Evolutionary conservation across 1,140 invertebrate species (phyloP).

Genomic region (Rhyacophila brunnea): DNA sequence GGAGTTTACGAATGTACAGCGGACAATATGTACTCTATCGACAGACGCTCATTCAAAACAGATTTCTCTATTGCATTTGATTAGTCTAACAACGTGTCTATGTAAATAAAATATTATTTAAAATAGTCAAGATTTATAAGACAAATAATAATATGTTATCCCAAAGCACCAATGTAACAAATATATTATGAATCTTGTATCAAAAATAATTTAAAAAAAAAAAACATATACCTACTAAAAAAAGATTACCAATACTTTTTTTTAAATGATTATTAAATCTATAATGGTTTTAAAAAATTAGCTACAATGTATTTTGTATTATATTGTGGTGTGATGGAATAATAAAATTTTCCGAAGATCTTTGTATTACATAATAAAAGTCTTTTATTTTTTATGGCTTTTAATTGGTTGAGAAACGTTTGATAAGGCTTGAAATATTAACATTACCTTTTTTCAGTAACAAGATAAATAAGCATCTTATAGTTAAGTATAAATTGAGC

Average conservation of each 20-base stretch:
- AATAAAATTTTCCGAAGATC: not conserved
- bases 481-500: too few relatives aligned
- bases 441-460: too few relatives aligned
- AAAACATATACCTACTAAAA: not conserved
- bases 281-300: too few relatives aligned
- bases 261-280: too few relatives aligned
- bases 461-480: too few relatives aligned
- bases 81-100: too few relatives aligned
- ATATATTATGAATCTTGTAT: not conserved
- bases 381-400: too few relatives aligned
- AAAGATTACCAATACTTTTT: too few relatives aligned
- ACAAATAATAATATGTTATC: too few relatives aligned
- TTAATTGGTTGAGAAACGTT: too few relatives aligned
- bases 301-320: too few relatives aligned
- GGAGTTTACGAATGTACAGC: constrained; percentile 88
- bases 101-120: constrained; percentile 2
- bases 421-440: too few relatives aligned
- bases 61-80: constrained; percentile 89
- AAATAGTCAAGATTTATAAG: not conserved
- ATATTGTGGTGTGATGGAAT: not conserved
- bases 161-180: not conserved
- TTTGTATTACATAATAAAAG: not conserved
- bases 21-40: constrained; percentile 92
- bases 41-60: constrained; percentile 84
- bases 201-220: not conserved